Evolutionary conservation across 2,797 vertebrate genomes (phyloP).

Genomic region (Alcedo quadribrachys): DNA sequence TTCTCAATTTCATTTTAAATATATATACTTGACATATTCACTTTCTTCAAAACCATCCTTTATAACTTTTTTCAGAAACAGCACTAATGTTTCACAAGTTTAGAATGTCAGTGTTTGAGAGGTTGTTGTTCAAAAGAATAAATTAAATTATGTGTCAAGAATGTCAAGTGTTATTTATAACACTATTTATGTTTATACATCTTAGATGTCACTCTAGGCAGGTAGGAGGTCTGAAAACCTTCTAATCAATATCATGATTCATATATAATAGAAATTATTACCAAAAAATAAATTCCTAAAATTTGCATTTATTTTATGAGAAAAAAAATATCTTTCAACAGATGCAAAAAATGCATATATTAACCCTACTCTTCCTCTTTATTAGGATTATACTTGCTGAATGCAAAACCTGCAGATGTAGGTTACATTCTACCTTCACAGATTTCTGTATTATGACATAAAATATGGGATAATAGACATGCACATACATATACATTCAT

Average conservation of each 20-base stretch:
- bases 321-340: neutral
- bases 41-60: neutral
- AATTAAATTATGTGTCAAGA: neutral
- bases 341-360: neutral
- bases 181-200: neutral
- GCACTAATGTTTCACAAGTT: neutral
- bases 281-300: neutral
- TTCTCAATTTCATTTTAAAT: neutral
- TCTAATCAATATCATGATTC: neutral
- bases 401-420: neutral
- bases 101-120: neutral
- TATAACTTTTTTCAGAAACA: neutral
- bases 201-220: neutral
- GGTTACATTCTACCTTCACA: neutral
- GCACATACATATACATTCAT: neutral
- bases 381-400: neutral
- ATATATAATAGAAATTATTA: neutral
- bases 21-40: neutral
- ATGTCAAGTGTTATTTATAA: neutral
- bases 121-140: neutral
- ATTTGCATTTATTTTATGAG: neutral
- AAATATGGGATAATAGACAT: neutral
- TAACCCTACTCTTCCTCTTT: neutral
- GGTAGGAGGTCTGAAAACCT: neutral
- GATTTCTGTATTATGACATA: neutral